A percentile compares a stretch with the other conserved stretches of the same genome.
phyloP scores from a whole-genome alignment of 35 echinoderm and acorn worm species.

The Lytechinus pictus region DNA sequence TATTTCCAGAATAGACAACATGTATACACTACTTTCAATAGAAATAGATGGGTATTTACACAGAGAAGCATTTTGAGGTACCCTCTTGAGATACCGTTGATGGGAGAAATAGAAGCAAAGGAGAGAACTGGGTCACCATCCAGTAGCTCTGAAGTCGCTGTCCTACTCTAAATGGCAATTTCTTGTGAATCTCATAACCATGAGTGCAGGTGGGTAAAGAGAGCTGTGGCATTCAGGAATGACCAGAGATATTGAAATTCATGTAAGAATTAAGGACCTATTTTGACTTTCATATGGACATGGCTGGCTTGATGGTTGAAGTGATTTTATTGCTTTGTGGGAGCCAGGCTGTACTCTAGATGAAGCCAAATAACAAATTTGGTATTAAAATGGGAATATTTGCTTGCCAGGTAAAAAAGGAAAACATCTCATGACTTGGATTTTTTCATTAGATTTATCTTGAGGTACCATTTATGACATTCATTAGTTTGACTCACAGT shows the following conservation, averaged over 20 bases:
- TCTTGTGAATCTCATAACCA: background rate
- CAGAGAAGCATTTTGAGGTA: background rate
- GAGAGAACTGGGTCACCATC: background rate
- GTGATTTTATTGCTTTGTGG: background rate
- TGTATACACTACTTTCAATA: background rate
- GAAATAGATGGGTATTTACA: background rate
- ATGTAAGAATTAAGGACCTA: constrained; percentile 1
- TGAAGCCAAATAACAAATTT: background rate
- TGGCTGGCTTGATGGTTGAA: constrained; percentile 9
- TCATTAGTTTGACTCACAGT: background rate
- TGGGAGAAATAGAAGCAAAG: background rate
- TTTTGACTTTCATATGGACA: constrained; percentile 11
- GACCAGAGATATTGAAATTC: constrained; percentile 17
- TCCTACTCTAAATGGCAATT: background rate
- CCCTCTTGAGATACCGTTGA: background rate
- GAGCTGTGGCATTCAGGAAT: background rate
- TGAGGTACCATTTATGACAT: background rate
- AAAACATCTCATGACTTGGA: background rate
- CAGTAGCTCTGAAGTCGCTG: background rate
- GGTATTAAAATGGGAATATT: constrained; percentile 19
- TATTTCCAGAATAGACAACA: background rate
- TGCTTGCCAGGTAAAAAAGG: background rate
- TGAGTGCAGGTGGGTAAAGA: background rate
- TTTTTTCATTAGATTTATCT: background rate
- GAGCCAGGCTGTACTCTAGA: background rate